Evolutionary conservation across 2,888 invertebrate genomes (phyloP), one percentile per base, ranked within the genome.

Genomic region (Cecidostiba fungosa): DNA sequence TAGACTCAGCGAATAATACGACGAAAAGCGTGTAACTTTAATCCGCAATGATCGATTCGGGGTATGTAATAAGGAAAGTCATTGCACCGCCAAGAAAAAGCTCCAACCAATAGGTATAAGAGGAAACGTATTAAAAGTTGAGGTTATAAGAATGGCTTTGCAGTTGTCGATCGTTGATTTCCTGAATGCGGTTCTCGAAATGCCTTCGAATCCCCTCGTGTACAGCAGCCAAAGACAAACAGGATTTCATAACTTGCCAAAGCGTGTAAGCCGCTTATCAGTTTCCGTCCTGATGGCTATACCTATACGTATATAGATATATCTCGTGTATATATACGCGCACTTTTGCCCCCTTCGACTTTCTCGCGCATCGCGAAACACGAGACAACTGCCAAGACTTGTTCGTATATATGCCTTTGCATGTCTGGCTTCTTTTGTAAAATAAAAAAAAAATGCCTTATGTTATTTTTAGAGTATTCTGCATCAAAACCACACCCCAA

Each of bases 181-280:
- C 26, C 36, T 32, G 77, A 81, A 79, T 39, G 29, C 39, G 43
- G 72, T 83, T 72, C 23, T 8, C 50, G 59, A 72, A 59, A 73
- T 43, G 43, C 54, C 69, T 43, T 50, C n/a, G 19, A 54, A 62
- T 66, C 26, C 26, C 47, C 36, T 8, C 32, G 59, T 1, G 32
- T 32, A 62, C 19, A 74, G 23, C 59, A 59, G 1, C 32, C 29
- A 73, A 83, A 86, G 66, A 80, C 77, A 86, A 83, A 80, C 59
- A 77, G 80, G 76, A 76, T 83, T 87, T 79, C 69, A 78, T 82
- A 86, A 84, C 59, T 72, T 59, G 36, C 59, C 70, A 81, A 78
- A 82, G 69, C 66, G 70, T 36, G 79, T 82, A 80, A 87, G 82
- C 77, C 70, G 79, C 79, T 87, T 85, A 82, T 82, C 77, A 78